phyloP scores from a whole-genome alignment of 2,113 vertebrate species.

The Mionectes macconnelli region DNA sequence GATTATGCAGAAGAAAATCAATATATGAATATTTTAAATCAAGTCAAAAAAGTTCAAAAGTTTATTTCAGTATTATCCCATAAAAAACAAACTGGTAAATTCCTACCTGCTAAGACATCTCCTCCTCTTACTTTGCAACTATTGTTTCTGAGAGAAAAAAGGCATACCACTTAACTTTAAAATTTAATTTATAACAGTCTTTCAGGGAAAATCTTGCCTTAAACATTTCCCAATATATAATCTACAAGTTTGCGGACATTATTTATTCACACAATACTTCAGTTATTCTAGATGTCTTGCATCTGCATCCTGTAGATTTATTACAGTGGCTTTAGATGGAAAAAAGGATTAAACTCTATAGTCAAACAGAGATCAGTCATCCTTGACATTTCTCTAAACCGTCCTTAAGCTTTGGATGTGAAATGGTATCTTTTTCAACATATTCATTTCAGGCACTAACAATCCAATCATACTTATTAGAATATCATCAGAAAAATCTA shows the following conservation, averaged over 20 bases:
- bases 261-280: slow-evolving; percentile 70
- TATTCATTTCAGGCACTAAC: slow-evolving; percentile 80
- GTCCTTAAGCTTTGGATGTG: slow-evolving; percentile 71
- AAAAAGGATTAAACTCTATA: slow-evolving; percentile 69
- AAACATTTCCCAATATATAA: not conserved
- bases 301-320: slow-evolving; percentile 72
- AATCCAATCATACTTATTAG: slow-evolving; percentile 84
- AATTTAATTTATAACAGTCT: not conserved
- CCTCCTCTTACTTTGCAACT: not conserved
- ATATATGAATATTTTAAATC: not conserved
- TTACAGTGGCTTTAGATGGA: slow-evolving; percentile 71
- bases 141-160: not conserved
- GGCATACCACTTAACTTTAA: not conserved
- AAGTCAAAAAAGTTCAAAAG: not conserved
- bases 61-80: not conserved
- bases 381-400: slow-evolving; percentile 85
- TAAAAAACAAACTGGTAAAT: not conserved
- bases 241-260: not conserved
- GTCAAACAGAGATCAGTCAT: slow-evolving; percentile 86
- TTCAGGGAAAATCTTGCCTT: not conserved
- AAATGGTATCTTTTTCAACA: slow-evolving; percentile 75
- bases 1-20: not conserved
- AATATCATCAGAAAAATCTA: slow-evolving; percentile 82
- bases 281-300: slow-evolving; percentile 72
- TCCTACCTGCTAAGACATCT: not conserved